Evolutionary conservation across 2,113 vertebrate genomes (phyloP).

Genomic region (Albula glossodonta): DNA sequence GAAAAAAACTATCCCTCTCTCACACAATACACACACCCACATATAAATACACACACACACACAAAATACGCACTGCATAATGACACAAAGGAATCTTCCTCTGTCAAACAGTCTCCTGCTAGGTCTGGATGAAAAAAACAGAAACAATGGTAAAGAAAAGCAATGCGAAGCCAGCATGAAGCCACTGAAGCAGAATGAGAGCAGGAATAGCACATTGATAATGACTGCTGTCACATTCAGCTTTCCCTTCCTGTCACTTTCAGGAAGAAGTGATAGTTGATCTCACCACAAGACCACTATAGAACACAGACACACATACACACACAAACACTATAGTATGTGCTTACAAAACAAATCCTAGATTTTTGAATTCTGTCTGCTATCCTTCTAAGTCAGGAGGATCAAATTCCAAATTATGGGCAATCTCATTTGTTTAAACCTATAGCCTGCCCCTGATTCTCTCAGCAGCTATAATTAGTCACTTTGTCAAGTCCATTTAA

Average conservation of each 20-base stretch:
- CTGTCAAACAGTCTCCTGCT: background rate
- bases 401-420: background rate
- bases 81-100: constrained; percentile 1
- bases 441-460: no score
- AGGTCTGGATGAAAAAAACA: background rate
- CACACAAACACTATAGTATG: background rate
- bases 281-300: background rate
- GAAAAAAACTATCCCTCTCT: background rate
- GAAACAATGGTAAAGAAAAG: background rate
- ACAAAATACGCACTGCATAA: no score
- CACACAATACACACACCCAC: background rate
- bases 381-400: no score
- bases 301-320: constrained; percentile 10
- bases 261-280: background rate
- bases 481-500: no score
- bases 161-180: background rate
- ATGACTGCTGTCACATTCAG: constrained; percentile 13
- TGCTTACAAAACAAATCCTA: no score
- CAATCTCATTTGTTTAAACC: no score
- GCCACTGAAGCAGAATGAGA: background rate
- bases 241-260: constrained; percentile 5
- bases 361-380: no score
- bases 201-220: background rate
- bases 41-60: background rate
- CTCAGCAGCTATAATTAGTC: no score